Evolutionary conservation across 2,888 invertebrate species (phyloP).

Genomic region (Plemyria rubiginata): DNA sequence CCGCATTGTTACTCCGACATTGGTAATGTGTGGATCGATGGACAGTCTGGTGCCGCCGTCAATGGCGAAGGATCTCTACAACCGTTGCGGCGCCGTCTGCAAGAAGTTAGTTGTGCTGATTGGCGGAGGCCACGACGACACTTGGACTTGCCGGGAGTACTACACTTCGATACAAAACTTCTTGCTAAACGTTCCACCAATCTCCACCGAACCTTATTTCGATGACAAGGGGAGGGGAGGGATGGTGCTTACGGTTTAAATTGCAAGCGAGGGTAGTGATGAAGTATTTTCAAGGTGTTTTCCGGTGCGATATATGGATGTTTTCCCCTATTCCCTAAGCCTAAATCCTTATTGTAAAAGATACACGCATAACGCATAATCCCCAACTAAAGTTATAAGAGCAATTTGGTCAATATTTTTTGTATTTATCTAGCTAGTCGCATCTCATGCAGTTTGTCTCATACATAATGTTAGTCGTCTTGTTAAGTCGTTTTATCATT

Average conservation of each 20-base stretch:
- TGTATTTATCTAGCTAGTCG: too few relatives aligned
- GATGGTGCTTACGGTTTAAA: constrained; percentile 64
- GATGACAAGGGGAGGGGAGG: constrained; percentile 55
- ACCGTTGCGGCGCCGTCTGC: constrained; percentile 89
- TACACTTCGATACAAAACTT: constrained; percentile 85
- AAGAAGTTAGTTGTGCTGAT: constrained; percentile 92
- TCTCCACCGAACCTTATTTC: constrained; percentile 62
- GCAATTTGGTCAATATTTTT: too few relatives aligned
- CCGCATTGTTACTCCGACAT: constrained; percentile 89
- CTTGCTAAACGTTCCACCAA: constrained; percentile 66
- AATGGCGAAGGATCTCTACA: constrained; percentile 94
- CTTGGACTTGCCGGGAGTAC: constrained; percentile 95
- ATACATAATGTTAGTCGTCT: too few relatives aligned
- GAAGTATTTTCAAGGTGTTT: not conserved
- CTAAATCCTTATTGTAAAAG: not conserved
- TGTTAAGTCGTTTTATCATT: too few relatives aligned
- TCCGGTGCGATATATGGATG: not conserved
- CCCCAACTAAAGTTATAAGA: constrained; percentile 1
- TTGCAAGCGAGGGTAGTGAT: not conserved
- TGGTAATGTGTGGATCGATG: constrained; percentile 95
- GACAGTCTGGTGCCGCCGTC: constrained; percentile 95
- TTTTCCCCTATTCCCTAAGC: not conserved
- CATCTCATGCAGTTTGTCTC: too few relatives aligned
- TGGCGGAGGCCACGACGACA: constrained; percentile 96
- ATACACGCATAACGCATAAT: constrained; percentile 3